phyloP scores from a whole-genome alignment of 2,888 invertebrate genomes.

The Caenorhabditis becei region DNA sequence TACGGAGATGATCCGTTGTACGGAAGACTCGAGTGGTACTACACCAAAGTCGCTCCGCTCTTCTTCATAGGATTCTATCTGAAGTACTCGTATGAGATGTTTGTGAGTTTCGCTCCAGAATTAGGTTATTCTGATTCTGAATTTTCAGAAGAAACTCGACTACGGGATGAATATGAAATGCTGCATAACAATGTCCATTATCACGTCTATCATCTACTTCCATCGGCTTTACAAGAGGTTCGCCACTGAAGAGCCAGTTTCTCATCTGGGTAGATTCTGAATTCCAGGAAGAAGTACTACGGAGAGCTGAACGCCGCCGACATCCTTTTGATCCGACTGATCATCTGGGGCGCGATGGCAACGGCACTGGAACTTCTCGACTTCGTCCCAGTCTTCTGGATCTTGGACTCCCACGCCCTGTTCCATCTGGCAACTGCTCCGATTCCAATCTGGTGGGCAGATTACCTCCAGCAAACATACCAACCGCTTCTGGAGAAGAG shows the following conservation, averaged over 20 bases:
- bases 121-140: neutral
- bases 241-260: neutral
- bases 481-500: neutral
- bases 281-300: conserved; percentile 26
- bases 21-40: conserved; percentile 27
- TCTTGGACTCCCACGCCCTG: conserved; percentile 76
- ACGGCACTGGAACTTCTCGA: conserved; percentile 73
- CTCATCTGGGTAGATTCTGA: no score
- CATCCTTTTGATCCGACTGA: conserved; percentile 52
- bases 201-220: conserved; percentile 66
- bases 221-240: conserved; percentile 39
- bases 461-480: conserved; percentile 56
- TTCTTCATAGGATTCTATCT: conserved; percentile 34
- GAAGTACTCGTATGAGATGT: conserved; percentile 54
- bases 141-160: conserved; percentile 67
- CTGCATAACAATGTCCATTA: conserved; percentile 66
- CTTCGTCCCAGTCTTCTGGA: conserved; percentile 74
- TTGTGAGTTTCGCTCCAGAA: conserved; percentile 32
- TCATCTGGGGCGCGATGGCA: conserved; percentile 65
- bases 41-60: neutral
- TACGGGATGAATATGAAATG: conserved; percentile 76
- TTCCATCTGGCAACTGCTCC: conserved; percentile 77
- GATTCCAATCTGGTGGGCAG: conserved; percentile 67
- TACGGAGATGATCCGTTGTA: conserved; percentile 22
- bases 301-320: conserved; percentile 56